Evolutionary conservation across 2,113 vertebrate genomes (phyloP).

Genomic region (Apus apus): DNA sequence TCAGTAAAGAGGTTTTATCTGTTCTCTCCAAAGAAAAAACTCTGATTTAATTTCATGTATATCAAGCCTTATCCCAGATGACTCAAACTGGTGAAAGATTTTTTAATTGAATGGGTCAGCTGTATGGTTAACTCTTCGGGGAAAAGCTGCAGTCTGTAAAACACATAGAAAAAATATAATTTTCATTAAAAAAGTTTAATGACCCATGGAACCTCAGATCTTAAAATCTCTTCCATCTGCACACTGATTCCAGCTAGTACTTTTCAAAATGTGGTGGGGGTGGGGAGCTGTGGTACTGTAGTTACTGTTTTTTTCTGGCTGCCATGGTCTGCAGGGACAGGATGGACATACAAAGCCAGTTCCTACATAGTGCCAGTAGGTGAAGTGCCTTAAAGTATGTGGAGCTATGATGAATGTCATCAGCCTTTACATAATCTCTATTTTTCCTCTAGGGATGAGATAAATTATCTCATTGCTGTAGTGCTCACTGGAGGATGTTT

Average conservation of each 20-base stretch:
- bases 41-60: constrained; percentile 31
- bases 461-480: not conserved
- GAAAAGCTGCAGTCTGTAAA: not conserved
- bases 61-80: not conserved
- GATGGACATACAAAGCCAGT: not conserved
- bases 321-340: not conserved
- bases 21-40: not conserved
- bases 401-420: not conserved
- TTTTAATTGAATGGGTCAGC: constrained; percentile 49
- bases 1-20: not conserved
- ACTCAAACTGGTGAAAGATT: not conserved
- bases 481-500: not conserved
- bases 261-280: not conserved
- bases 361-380: not conserved
- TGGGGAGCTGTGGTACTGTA: not conserved
- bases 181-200: constrained; percentile 31
- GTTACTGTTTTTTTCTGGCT: not conserved
- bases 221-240: not conserved
- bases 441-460: not conserved
- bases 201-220: not conserved
- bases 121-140: constrained; percentile 9
- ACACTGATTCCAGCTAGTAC: not conserved
- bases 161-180: not conserved
- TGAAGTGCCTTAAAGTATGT: not conserved
- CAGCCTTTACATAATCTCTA: not conserved